phyloP scores from a whole-genome alignment of 1,140 invertebrate species.

The Drosophila busckii region DNA sequence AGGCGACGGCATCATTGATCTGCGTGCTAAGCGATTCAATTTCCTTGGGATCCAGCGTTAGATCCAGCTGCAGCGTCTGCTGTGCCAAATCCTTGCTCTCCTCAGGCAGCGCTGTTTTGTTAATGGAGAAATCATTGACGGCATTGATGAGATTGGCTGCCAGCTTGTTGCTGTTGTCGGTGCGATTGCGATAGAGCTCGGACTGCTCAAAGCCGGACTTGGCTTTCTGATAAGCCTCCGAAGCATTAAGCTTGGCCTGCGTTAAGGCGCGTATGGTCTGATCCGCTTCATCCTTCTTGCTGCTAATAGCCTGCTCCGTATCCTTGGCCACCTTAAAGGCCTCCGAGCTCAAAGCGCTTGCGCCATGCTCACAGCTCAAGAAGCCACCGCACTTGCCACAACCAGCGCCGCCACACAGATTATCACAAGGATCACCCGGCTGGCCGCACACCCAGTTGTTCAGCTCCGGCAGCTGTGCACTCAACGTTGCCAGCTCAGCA shows the following conservation, averaged over 20 bases:
- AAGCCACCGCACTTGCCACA: slow-evolving; percentile 93
- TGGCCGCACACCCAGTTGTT: slow-evolving; percentile 95
- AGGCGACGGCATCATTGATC: slow-evolving; percentile 91
- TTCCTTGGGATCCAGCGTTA: slow-evolving; percentile 89
- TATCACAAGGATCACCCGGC: slow-evolving; percentile 91
- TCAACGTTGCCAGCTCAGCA: slow-evolving; percentile 84
- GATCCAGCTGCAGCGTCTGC: slow-evolving; percentile 84
- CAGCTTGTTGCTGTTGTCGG: slow-evolving; percentile 80
- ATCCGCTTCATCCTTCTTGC: slow-evolving; percentile 88
- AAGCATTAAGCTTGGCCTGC: slow-evolving; percentile 81
- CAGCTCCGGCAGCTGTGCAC: slow-evolving; percentile 88
- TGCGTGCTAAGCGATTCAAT: slow-evolving; percentile 89
- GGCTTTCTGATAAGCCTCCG: slow-evolving; percentile 80
- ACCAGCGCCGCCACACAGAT: slow-evolving; percentile 95
- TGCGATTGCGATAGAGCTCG: slow-evolving; percentile 79
- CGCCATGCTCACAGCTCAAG: slow-evolving; percentile 92
- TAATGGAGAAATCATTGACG: slow-evolving; percentile 87
- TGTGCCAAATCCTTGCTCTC: slow-evolving; percentile 89
- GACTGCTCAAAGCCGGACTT: slow-evolving; percentile 80
- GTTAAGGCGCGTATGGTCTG: slow-evolving; percentile 81
- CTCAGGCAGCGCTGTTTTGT: slow-evolving; percentile 87
- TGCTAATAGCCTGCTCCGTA: slow-evolving; percentile 88
- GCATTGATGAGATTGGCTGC: slow-evolving; percentile 82
- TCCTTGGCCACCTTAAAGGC: slow-evolving; percentile 91
- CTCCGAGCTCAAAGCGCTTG: slow-evolving; percentile 90